A percentile compares a stretch with the other conserved stretches of the same genome.
These are phyloP conservation scores for Dendrolimus kikuchii DNA, from an alignment of 1,140 invertebrate genomes.

Conservation along the genomic window DNA sequence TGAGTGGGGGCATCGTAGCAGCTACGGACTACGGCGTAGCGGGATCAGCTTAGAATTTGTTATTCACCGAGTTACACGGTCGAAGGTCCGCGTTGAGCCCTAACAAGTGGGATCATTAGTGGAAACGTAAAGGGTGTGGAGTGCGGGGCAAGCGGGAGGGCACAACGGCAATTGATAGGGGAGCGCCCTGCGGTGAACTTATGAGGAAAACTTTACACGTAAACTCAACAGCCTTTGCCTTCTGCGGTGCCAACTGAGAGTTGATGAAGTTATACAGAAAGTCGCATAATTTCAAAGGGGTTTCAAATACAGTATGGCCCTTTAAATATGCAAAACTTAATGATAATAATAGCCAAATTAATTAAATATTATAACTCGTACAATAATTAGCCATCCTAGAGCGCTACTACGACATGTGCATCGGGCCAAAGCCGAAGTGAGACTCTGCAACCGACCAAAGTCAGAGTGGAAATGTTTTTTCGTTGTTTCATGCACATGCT, in stretches of 20 bases:
- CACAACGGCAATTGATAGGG: slow-evolving; percentile 58
- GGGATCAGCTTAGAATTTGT: slow-evolving; percentile 53
- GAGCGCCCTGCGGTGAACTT: slow-evolving; percentile 58
- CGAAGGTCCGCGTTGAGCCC: slow-evolving; percentile 60
- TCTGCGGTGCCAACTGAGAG: slow-evolving; percentile 42
- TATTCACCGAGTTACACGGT: slow-evolving; percentile 63
- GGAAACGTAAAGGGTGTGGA: slow-evolving; percentile 29
- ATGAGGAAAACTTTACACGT: slow-evolving; percentile 65
- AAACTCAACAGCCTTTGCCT: slow-evolving; percentile 41
- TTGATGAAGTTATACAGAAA: slow-evolving; percentile 33
- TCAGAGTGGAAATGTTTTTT: too few species aligned
- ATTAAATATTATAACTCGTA: too few species aligned
- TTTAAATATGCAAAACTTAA: slow-evolving; percentile 2
- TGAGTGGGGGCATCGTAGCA: slow-evolving; percentile 7
- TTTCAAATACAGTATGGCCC: slow-evolving; percentile 5
- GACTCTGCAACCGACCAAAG: too few species aligned
- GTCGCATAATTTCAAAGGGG: slow-evolving; percentile 11
- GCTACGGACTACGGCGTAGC: slow-evolving; percentile 23
- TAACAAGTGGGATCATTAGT: slow-evolving; percentile 71
- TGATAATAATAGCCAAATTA: not conserved
- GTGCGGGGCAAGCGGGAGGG: slow-evolving; percentile 12
- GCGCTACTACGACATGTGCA: too few species aligned
- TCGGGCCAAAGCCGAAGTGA: too few species aligned
- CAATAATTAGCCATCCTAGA: too few species aligned
- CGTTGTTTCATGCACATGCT: too few species aligned